Base-by-base conservation (phyloP, 2,797 vertebrate species). In the Distichodus sexfasciatus region DNA sequence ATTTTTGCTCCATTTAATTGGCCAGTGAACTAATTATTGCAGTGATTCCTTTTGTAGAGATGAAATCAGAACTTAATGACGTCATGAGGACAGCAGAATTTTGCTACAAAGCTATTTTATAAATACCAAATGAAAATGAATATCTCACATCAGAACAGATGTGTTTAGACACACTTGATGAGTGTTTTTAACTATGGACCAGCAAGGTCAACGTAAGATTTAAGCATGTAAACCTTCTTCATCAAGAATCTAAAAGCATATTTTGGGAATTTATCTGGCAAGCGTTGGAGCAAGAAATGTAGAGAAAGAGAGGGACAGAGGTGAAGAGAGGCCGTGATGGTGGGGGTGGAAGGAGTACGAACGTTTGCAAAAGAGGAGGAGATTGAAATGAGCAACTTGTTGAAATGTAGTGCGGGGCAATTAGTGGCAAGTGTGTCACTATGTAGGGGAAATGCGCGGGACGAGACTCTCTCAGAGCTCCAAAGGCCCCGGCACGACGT, bases 371-470 rank as follows among this genome's bases (percentile, higher is more conserved):
- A 59, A 89, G 78, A 78, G 90, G 91, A 88, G 90, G 91, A 88
- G 90, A 91, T 89, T 88, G 73, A 80, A 85, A 84, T 83, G 80
- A 74, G 61, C 76, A 83, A 85, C 82, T 72, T 65, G 74, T 83
- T 81, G 83, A 84, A 88, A 88, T 84, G 87, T 88, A 79, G 80
- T 81, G 81, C 77, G 75, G 78, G 73, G 82, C 85, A 88, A 90
- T 91, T 90, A 88, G 81, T 82, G 79, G 65, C 82, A 82, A 87
- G 84, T 85, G 84, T 81, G 79, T 79, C 70, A 80, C 78, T 77
- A 50, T 77, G 77, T 81, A 47, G 78, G 74, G 58, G 66, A 79
- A 71, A 72, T 66, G 80, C 82, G 61, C 74, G 43, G 81, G 80
- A 79, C 68, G 72, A 71, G 66, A 79, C 74, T 41, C 72, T 46